phyloP scores from a whole-genome alignment of 2,797 vertebrate genomes.

The Glyptemys insculpta region DNA sequence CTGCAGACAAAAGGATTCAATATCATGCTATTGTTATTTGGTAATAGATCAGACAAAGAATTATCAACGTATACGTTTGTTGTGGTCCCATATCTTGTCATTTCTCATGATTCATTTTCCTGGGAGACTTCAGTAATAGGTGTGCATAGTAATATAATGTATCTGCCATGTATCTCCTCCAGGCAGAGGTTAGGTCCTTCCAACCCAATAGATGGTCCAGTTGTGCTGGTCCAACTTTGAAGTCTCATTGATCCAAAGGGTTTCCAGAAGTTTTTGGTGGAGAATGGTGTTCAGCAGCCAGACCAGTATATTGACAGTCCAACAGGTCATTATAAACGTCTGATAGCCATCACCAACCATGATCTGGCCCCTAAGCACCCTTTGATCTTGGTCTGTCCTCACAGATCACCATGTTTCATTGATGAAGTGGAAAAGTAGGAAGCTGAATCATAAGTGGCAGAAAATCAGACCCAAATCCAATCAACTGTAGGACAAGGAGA shows the following conservation, averaged over 20 bases:
- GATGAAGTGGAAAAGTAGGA: no score
- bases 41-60: no score
- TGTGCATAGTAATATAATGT: rapidly evolving
- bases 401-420: rapidly evolving
- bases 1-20: background rate
- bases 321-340: background rate
- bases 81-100: background rate
- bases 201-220: no score
- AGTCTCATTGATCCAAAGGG: background rate
- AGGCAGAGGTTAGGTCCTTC: background rate
- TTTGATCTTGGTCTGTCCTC: background rate
- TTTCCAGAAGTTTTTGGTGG: background rate
- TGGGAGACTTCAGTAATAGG: background rate
- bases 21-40: background rate
- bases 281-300: background rate
- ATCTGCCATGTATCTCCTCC: background rate
- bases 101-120: background rate
- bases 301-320: background rate
- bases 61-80: background rate
- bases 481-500: background rate
- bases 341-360: rapidly evolving
- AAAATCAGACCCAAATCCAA: background rate
- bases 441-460: background rate
- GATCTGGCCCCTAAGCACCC: background rate
- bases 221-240: background rate